Conservation (phyloP, 2,888 invertebrate genomes). For the Drosophila nr. perissopoda region DNA sequence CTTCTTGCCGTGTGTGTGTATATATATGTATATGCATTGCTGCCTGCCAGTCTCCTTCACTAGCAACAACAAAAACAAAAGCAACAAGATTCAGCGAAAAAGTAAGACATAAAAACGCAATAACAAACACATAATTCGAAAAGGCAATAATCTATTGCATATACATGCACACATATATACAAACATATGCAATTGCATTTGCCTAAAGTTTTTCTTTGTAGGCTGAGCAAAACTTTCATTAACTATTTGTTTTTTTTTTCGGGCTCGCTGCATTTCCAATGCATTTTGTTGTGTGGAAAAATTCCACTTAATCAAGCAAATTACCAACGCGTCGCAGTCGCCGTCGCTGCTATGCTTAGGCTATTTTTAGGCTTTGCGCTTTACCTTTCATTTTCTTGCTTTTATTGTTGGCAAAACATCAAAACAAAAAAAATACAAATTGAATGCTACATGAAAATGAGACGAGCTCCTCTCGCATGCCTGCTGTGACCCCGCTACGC, state of each 20-base stretch:
- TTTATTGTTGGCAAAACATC: slow-evolving; percentile 68
- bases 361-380: slow-evolving; percentile 71
- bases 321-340: slow-evolving; percentile 68
- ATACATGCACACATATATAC: neutral
- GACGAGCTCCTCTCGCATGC: slow-evolving; percentile 40
- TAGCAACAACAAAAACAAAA: slow-evolving; percentile 26
- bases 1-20: slow-evolving; percentile 39
- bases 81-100: slow-evolving; percentile 39
- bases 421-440: slow-evolving; percentile 46
- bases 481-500: slow-evolving; percentile 18
- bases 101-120: slow-evolving; percentile 52
- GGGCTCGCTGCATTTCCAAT: slow-evolving; percentile 47
- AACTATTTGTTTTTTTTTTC: slow-evolving; percentile 24
- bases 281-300: slow-evolving; percentile 50
- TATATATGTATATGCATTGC: slow-evolving; percentile 30
- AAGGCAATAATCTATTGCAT: slow-evolving; percentile 67
- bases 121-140: slow-evolving; percentile 37
- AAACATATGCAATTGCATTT: slow-evolving; percentile 20
- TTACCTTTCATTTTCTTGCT: slow-evolving; percentile 63
- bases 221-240: slow-evolving; percentile 21
- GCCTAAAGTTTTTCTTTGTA: slow-evolving; percentile 12
- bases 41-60: slow-evolving; percentile 33
- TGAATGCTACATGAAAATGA: slow-evolving; percentile 72
- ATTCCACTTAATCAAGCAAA: slow-evolving; percentile 77
- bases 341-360: slow-evolving; percentile 48